These are phyloP conservation scores for Dermolepida albohirtum DNA, from an alignment of 2,888 invertebrate species.

Conservation along the genomic window DNA sequence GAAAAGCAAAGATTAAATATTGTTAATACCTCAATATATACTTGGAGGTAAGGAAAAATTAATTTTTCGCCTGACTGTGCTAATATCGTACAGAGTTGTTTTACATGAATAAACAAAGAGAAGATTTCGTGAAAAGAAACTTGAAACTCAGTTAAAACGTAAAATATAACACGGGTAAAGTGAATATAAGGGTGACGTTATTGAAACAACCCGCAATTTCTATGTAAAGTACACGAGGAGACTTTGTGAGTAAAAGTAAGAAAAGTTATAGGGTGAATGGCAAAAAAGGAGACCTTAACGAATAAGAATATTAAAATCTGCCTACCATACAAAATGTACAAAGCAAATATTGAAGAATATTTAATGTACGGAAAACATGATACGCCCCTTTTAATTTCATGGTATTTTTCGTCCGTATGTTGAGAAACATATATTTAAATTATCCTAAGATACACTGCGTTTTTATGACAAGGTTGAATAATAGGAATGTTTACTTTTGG, in stretches of 20 bases:
- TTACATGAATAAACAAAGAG: constrained; percentile 13
- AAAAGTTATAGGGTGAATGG: constrained; percentile 1
- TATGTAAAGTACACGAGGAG: constrained; percentile 16
- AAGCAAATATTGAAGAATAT: constrained; percentile 3
- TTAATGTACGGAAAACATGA: neutral
- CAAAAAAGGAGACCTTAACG: constrained; percentile 8
- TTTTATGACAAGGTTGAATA: no score
- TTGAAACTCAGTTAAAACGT: constrained; percentile 13
- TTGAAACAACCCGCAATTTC: constrained; percentile 20
- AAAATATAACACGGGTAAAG: constrained; percentile 8
- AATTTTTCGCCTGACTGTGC: no score
- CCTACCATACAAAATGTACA: constrained; percentile 3
- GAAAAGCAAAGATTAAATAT: no score
- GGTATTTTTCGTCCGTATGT: no score
- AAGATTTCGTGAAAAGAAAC: constrained; percentile 1
- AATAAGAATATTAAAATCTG: constrained; percentile 17
- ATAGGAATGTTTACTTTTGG: no score
- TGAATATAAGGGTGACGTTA: constrained; percentile 22
- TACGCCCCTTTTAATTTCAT: no score
- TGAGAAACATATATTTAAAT: no score
- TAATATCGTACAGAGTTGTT: neutral
- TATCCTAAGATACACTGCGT: no score
- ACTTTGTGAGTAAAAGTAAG: constrained; percentile 16
- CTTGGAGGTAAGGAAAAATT: no score
- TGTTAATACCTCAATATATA: no score